Conservation (phyloP, 2,797 vertebrate species). For the Denticeps clupeoides region DNA sequence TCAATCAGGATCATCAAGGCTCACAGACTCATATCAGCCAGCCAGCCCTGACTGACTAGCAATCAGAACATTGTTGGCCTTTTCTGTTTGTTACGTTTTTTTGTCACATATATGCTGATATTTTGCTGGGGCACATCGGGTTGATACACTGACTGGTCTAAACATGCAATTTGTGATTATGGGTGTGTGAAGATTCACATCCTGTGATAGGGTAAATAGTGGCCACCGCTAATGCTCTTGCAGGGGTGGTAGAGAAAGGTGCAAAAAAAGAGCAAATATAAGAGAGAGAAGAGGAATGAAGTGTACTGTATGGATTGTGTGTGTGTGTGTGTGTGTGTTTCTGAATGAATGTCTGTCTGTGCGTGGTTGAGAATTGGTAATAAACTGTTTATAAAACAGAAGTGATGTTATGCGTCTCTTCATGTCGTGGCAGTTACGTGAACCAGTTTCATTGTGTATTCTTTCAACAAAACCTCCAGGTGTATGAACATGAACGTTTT, state of each 20-base stretch:
- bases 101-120: conserved; percentile 18
- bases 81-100: conserved; percentile 18
- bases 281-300: conserved; percentile 15
- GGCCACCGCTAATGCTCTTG: conserved; percentile 10
- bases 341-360: conserved; percentile 20
- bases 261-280: conserved; percentile 7
- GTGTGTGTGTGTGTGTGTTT: conserved; percentile 26
- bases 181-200: no score
- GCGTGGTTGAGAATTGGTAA: conserved; percentile 41
- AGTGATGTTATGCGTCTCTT: background rate
- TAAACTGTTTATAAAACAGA: conserved; percentile 41
- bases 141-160: background rate
- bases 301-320: conserved; percentile 44
- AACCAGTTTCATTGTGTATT: background rate
- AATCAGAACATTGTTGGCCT: no score
- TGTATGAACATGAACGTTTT: no score
- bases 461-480: no score
- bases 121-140: conserved; percentile 16
- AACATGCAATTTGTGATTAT: no score
- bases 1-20: conserved; percentile 5
- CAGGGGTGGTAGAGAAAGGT: conserved; percentile 4
- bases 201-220: no score
- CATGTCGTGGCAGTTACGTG: conserved; percentile 5
- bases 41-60: background rate
- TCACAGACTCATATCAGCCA: conserved; percentile 1